Conservation (phyloP, 1,140 invertebrate genomes). For the Drosophila santomea region DNA sequence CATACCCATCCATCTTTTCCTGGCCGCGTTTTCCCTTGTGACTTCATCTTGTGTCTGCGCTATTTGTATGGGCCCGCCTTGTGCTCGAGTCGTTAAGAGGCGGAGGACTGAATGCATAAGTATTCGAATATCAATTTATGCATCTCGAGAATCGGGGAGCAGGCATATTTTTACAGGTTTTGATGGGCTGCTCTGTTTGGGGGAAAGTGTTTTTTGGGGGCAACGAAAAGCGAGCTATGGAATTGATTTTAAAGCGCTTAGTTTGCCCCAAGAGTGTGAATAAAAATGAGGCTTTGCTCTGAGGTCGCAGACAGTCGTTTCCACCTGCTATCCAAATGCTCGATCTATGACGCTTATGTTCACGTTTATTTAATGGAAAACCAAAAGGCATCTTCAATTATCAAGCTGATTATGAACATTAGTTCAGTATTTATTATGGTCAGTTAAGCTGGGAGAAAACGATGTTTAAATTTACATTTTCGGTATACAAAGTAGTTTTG, state of each 20-base stretch:
- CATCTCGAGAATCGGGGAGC: constrained; percentile 47
- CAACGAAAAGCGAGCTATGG: not conserved
- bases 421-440: constrained; percentile 29
- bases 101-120: constrained; percentile 54
- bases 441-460: not conserved
- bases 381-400: constrained; percentile 28
- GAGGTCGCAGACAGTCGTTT: constrained; percentile 10
- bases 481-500: not conserved
- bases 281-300: constrained; percentile 21
- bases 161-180: constrained; percentile 65
- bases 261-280: constrained; percentile 30
- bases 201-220: constrained; percentile 67
- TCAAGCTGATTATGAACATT: constrained; percentile 34
- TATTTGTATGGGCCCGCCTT: constrained; percentile 28
- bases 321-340: constrained; percentile 26
- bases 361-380: constrained; percentile 24
- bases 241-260: constrained; percentile 35
- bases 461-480: constrained; percentile 19
- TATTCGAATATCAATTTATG: constrained; percentile 80
- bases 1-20: constrained; percentile 17
- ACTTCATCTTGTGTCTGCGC: constrained; percentile 53
- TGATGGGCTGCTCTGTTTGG: constrained; percentile 29
- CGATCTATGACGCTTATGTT: constrained; percentile 24
- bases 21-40: constrained; percentile 32
- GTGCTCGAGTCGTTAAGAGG: constrained; percentile 16